Conservation (phyloP, 2,888 invertebrate genomes). For the Branchellion lobata region DNA sequence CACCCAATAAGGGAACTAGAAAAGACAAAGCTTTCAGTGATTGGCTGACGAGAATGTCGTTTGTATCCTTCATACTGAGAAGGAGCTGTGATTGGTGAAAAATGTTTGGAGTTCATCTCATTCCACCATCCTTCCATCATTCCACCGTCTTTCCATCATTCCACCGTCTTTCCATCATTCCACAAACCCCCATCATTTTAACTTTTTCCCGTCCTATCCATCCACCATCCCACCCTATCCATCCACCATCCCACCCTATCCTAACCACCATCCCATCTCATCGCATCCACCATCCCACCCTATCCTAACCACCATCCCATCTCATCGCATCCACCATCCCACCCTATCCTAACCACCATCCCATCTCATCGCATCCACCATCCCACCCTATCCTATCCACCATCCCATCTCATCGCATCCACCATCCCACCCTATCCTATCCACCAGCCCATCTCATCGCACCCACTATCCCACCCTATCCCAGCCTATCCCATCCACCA, state of each 20-base stretch:
- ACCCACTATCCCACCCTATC: not conserved
- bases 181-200: not conserved
- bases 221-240: not conserved
- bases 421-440: not conserved
- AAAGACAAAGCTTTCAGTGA: conserved; percentile 80
- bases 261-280: not conserved
- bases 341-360: not conserved
- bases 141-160: not conserved
- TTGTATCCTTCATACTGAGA: conserved; percentile 81
- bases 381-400: not conserved
- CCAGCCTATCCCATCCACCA: not conserved
- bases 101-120: not conserved
- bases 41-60: conserved; percentile 78
- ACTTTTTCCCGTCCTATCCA: too few species aligned
- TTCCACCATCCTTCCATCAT: not conserved
- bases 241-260: not conserved
- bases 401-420: not conserved
- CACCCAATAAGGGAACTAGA: conserved; percentile 80
- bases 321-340: not conserved
- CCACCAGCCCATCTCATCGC: not conserved
- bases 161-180: not conserved
- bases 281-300: not conserved
- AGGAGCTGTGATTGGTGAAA: conserved; percentile 66
- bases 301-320: not conserved
- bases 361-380: not conserved